phyloP scores from a whole-genome alignment of 2,888 invertebrate genomes.

The Sepiola atlantica region DNA sequence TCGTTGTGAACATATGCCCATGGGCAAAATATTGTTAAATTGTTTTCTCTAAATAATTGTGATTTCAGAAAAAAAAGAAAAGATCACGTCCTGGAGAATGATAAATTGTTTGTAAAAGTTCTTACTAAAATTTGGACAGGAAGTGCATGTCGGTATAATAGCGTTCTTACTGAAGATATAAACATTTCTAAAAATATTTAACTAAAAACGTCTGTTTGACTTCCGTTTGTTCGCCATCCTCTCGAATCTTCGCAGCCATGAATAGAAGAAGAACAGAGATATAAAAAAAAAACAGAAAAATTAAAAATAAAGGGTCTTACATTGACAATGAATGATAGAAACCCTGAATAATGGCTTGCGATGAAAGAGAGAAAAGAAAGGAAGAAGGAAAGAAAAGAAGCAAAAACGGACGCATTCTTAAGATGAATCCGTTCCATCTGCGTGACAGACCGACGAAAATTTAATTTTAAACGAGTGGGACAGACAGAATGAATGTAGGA shows the following conservation, averaged over 20 bases:
- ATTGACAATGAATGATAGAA: not conserved
- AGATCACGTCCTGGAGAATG: not conserved
- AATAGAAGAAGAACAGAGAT: too few species aligned
- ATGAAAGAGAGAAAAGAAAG: not conserved
- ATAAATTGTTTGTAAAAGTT: not conserved
- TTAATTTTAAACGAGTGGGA: too few species aligned
- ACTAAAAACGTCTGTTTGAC: not conserved
- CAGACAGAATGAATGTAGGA: too few species aligned
- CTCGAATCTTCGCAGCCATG: too few species aligned
- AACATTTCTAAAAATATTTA: too few species aligned
- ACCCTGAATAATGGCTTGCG: not conserved
- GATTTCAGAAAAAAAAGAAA: not conserved
- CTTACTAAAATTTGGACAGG: not conserved
- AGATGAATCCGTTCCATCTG: too few species aligned
- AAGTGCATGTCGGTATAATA: not conserved
- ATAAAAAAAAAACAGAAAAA: too few species aligned
- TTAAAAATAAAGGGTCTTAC: too few species aligned
- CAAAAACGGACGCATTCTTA: too few species aligned
- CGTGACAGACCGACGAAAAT: too few species aligned
- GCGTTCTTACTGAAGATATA: too few species aligned
- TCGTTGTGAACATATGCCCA: not conserved
- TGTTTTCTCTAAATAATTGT: not conserved
- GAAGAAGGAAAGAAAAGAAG: not conserved
- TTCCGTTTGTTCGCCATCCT: not conserved
- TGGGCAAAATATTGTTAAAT: not conserved